Conservation (phyloP, 2,888 invertebrate genomes). For the Leptogaster cylindrica region DNA sequence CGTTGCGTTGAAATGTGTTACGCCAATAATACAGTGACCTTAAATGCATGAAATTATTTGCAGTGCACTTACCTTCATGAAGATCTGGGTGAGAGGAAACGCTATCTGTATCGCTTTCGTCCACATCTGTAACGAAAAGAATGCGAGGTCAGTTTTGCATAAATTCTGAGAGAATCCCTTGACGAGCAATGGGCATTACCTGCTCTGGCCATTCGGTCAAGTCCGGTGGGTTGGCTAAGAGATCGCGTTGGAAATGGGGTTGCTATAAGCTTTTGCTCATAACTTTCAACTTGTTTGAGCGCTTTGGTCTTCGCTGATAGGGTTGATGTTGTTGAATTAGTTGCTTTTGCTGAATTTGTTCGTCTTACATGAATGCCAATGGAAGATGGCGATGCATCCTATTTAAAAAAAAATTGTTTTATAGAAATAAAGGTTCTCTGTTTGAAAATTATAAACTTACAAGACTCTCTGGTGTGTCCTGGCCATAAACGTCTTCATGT, state of each 20-base stretch:
- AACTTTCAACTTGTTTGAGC: conserved; percentile 54
- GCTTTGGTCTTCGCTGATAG: conserved; percentile 52
- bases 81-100: conserved; percentile 57
- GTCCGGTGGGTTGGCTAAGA: conserved; percentile 70
- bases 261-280: conserved; percentile 52
- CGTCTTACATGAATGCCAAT: conserved; percentile 55
- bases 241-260: conserved; percentile 63
- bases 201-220: conserved; percentile 53
- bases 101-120: conserved; percentile 62
- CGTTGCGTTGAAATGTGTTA: too few relatives aligned
- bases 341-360: conserved; percentile 59
- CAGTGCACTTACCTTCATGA: conserved; percentile 55
- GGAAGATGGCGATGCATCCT: conserved; percentile 50
- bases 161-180: neutral
- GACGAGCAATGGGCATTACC: conserved; percentile 29
- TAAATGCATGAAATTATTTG: conserved; percentile 9
- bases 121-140: conserved; percentile 50
- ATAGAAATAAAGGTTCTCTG: conserved; percentile 4
- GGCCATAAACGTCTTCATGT: conserved; percentile 57
- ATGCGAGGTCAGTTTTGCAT: conserved; percentile 3
- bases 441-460: conserved; percentile 41
- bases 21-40: conserved; percentile 7
- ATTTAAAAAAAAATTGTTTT: conserved; percentile 35
- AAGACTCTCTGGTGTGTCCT: conserved; percentile 39
- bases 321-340: conserved; percentile 43